Base-by-base conservation (phyloP, 2,888 invertebrate genomes). In the Andrena fulva region DNA sequence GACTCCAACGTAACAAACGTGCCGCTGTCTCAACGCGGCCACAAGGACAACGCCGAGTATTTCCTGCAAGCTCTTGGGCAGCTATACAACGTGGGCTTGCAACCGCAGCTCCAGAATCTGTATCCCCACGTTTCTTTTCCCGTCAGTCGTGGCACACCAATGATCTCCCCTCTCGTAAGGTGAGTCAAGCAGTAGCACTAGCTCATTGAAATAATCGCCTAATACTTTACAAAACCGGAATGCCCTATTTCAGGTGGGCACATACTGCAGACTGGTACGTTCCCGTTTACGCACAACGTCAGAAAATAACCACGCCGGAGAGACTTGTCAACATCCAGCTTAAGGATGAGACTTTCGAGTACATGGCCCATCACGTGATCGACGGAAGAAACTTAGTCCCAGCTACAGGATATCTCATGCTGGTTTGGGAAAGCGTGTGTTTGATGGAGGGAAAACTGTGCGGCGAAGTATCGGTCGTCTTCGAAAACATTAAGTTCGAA, bases 361-460 rank as follows among this genome's bases (percentile, higher is more conserved):
- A 96, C 91, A 95, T 98, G 93, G 94, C 94, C 42, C 98, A 97
- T 0, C 98, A 99, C 93, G 95, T 96, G 16, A 97, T 99, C 81
- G 98, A 99, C 93, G 98, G 98, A 0, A 96, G 97, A 81, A 96
- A 97, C 90, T 93, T 98, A 1, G 96, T 97, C 90, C 98, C 98
- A 0, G 98, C 98, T 0, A 98, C 98, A 0, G 97, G 97, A 20
- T 98, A 98, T 92, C 94, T 98, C 89, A 95, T 95, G 52, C 94
- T 97, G n/a, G 97, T 96, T 0, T 97, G 97, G 97, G 96, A 97
- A 90, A 96, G 97, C 0, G 94, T 97, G n/a, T 96, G 96, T 2
- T 95, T 96, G 93, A 96, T 97, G 95, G 92, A 94, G 31, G 96
- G 96, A 74, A 95, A 96, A 60, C 94, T 96, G 0, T 96, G 95